Evolutionary conservation across 1,140 invertebrate genomes (phyloP).

Genomic region (Hycleus cichorii): DNA sequence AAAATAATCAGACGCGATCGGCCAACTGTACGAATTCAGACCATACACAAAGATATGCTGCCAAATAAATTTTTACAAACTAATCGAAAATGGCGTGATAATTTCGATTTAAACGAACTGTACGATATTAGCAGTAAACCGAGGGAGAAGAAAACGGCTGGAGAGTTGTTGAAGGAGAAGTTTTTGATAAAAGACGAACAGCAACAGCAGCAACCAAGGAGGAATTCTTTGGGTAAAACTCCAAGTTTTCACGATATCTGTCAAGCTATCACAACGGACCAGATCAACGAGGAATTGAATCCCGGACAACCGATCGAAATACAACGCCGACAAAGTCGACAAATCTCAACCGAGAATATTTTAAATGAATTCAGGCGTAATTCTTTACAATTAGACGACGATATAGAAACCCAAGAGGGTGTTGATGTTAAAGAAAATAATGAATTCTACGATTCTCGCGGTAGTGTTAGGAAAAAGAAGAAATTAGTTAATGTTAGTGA

Average conservation of each 20-base stretch:
- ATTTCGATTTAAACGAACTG: constrained; percentile 48
- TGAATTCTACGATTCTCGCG: constrained; percentile 18
- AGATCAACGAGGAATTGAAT: constrained; percentile 46
- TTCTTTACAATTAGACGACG: constrained; percentile 47
- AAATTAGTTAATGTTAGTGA: constrained; percentile 18
- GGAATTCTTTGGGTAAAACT: constrained; percentile 33
- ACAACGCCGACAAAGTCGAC: constrained; percentile 32
- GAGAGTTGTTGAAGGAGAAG: constrained; percentile 65
- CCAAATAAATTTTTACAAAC: constrained; percentile 34
- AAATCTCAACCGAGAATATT: constrained; percentile 32
- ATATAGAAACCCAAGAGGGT: constrained; percentile 29
- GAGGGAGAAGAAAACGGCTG: constrained; percentile 53
- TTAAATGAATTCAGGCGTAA: constrained; percentile 40
- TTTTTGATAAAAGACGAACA: constrained; percentile 52
- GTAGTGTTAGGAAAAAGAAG: constrained; percentile 28
- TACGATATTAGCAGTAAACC: constrained; percentile 32
- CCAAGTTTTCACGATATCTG: constrained; percentile 49
- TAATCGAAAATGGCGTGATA: constrained; percentile 50
- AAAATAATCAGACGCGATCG: constrained; percentile 60
- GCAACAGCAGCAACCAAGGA: constrained; percentile 27
- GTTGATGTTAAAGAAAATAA: constrained; percentile 21
- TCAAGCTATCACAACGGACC: constrained; percentile 45
- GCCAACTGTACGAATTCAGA: constrained; percentile 63
- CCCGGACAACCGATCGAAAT: constrained; percentile 41
- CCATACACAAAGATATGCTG: constrained; percentile 39